Conservation (phyloP, 1,140 invertebrate species). For the Drosophila nigrodunni region DNA sequence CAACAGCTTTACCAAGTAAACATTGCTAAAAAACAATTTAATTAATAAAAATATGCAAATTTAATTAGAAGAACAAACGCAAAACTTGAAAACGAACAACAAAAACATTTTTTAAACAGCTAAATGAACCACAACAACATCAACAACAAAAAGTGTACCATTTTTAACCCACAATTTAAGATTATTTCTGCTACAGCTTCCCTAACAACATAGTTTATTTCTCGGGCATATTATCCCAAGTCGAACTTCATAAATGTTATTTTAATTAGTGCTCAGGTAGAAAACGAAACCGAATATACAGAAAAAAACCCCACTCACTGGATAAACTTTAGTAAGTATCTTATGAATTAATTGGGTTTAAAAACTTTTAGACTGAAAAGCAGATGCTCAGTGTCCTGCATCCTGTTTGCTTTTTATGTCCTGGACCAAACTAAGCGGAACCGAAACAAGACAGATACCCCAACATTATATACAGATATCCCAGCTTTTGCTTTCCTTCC, state of each 20-base stretch:
- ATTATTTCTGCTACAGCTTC: constrained; percentile 21
- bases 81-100: constrained; percentile 16
- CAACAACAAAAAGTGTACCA: constrained; percentile 15
- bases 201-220: constrained; percentile 34
- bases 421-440: constrained; percentile 6
- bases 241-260: constrained; percentile 48
- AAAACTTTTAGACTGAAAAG: constrained; percentile 52
- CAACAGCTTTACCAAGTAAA: constrained; percentile 46
- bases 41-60: constrained; percentile 83
- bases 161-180: constrained; percentile 36
- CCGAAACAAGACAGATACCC: constrained; percentile 22
- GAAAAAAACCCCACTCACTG: constrained; percentile 3
- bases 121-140: constrained; percentile 6
- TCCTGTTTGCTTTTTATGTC: constrained; percentile 1
- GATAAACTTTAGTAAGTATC: constrained; percentile 28
- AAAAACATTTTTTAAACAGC: constrained; percentile 4
- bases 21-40: constrained; percentile 72
- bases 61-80: constrained; percentile 66
- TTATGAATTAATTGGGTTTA: constrained; percentile 63
- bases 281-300: too few relatives aligned
- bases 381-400: constrained; percentile 26
- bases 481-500: constrained; percentile 9
- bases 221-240: constrained; percentile 15
- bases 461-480: constrained; percentile 31
- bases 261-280: constrained; percentile 66